Base-by-base conservation (phyloP, 2,888 invertebrate species). In the Dryobotodes eremita region DNA sequence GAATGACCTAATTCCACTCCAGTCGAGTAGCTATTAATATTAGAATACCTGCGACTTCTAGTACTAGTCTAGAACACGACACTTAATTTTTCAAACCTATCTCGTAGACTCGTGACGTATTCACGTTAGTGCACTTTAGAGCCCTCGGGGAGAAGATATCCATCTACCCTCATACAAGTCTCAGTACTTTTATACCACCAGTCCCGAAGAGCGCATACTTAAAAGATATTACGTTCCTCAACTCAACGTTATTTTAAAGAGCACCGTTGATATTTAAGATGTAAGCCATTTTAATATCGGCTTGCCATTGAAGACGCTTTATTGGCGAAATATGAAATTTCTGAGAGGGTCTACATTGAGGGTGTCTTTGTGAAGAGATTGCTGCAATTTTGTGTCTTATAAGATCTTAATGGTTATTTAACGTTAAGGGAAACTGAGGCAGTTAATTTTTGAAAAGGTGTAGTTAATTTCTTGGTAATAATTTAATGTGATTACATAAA, bases 281-380 rank as follows among this genome's bases (percentile, higher is more conserved):
- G 87, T 90, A 87, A 92, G 90, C 91, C 89, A 92, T 92, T 92
- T 92, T 90, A 92, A 92, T 92, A 92, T 92, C 88, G 90, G 90
- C 88, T 90, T 88, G 80, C 86, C 86, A 90, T 91, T 89, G 87
- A 89, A 85, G 84, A 78, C 85, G 79, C 87, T 88, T 90, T 89
- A 88, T 90, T 88, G 88, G 88, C 77, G 89, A 91, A 92, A 91
- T 90, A 92, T 92, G 89, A 90, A 90, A 92, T 91, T 92, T 90
- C 80, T 76, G 59, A 83, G 80, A 89, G 86, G 84, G 83, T 84
- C 80, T 72, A 57, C 75, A 71, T 55, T 77, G 79, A 86, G 80
- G 79, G 80, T 77, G 78, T 83, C 85, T 88, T 86, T 87, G 71
- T 83, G 64, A 69, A 75, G 61, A 84, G 77, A 87, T 86, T 86